A percentile compares a stretch with the other conserved stretches of the same genome.
Conservation (phyloP, 2,888 invertebrate species). For the Brachypterus glaber region DNA sequence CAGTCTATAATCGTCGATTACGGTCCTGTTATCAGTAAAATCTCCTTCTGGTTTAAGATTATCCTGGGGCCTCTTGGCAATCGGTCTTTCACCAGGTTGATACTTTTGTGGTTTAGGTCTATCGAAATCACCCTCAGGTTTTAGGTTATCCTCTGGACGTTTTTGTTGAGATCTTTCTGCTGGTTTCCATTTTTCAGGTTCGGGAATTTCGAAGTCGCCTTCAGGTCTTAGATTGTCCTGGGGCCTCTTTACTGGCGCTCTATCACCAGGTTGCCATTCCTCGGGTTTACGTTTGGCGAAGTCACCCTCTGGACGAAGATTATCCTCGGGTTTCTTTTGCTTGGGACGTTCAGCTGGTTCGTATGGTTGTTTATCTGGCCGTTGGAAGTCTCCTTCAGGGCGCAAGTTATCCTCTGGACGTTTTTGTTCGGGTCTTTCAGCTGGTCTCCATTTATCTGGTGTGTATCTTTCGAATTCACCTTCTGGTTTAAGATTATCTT, state of each 20-base stretch:
- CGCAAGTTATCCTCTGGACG: slow-evolving; percentile 52
- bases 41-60: slow-evolving; percentile 41
- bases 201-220: slow-evolving; percentile 39
- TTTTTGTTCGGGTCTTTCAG: slow-evolving; percentile 37
- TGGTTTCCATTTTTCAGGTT: slow-evolving; percentile 28
- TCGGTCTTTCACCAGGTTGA: slow-evolving; percentile 35
- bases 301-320: slow-evolving; percentile 44
- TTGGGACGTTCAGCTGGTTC: slow-evolving; percentile 34
- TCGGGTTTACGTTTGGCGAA: slow-evolving; percentile 36
- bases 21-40: slow-evolving; percentile 43
- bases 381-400: slow-evolving; percentile 48
- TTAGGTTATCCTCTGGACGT: slow-evolving; percentile 51
- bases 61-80: slow-evolving; percentile 40
- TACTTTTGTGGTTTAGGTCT: slow-evolving; percentile 24
- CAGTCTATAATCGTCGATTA: slow-evolving; percentile 50
- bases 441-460: slow-evolving; percentile 32
- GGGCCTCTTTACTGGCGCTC: slow-evolving; percentile 38
- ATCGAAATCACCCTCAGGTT: slow-evolving; percentile 39
- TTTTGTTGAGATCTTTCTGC: slow-evolving; percentile 43
- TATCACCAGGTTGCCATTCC: slow-evolving; percentile 39
- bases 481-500: slow-evolving; percentile 37
- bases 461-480: slow-evolving; percentile 34
- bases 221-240: slow-evolving; percentile 43
- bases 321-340: slow-evolving; percentile 39
- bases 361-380: slow-evolving; percentile 38